These are phyloP conservation scores for Hippocampus abdominalis DNA, from an alignment of 2,113 vertebrate genomes.

Conservation along the genomic window DNA sequence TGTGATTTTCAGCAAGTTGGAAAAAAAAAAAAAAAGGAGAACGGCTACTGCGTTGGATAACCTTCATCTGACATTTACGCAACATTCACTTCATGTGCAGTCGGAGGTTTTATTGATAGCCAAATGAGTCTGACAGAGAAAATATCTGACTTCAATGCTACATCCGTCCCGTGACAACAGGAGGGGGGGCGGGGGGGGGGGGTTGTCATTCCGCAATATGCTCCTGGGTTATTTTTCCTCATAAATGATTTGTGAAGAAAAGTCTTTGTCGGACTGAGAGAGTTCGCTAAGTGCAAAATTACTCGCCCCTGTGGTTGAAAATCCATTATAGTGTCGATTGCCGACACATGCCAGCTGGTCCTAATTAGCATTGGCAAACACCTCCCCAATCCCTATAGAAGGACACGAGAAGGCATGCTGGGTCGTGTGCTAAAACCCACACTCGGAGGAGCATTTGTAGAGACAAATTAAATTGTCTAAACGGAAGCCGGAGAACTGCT, in stretches of 20 bases:
- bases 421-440: not conserved
- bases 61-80: conserved; percentile 17
- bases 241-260: not conserved
- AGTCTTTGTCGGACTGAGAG: not conserved
- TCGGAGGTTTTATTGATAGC: not conserved
- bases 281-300: not conserved
- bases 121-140: not conserved
- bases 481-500: not conserved
- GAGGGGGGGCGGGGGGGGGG: not conserved
- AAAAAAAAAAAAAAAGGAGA: not conserved
- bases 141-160: not conserved
- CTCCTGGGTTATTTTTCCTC: not conserved
- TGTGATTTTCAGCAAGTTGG: not conserved
- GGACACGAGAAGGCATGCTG: not conserved
- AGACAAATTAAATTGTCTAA: not conserved
- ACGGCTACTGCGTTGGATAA: conserved; percentile 22
- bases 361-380: conserved; percentile 2
- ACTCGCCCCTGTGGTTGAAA: not conserved
- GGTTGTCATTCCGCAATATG: not conserved
- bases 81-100: conserved; percentile 13
- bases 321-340: not conserved
- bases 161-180: not conserved
- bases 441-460: not conserved
- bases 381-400: not conserved
- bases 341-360: not conserved